Evolutionary conservation across 2,113 vertebrate genomes (phyloP), one percentile per base, ranked within the genome.

Genomic region (Syngnathus floridae): DNA sequence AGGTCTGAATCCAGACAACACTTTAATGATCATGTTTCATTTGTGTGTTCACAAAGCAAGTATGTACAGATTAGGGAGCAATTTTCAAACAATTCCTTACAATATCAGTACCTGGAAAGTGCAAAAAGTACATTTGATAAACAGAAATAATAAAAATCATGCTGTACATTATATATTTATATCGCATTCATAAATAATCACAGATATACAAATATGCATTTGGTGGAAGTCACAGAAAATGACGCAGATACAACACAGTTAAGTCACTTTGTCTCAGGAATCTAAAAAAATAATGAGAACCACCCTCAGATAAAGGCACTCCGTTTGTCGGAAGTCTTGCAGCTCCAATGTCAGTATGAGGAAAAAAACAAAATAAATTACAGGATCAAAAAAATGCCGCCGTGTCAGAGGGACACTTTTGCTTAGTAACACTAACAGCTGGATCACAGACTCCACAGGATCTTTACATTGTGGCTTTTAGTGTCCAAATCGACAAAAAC

Each of bases 31-130:
- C 84, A 88, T 84, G 83, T 87, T 83, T 77, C 79, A 84, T 85
- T 67, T 90, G 83, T 91, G 93, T 93, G 93, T 93, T 92, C 94
- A 95, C 92, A 97, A 94, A 93, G 89, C 86, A 48, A 89, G 75
- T 92, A 90, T 90, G 87, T 93, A 95, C 93, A 88, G 93, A 91
- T 88, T 88, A 91, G 88, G 83, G 89, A 91, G 88, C 91, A 87
- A 54, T 92, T 87, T 92, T 93, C 92, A 93, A 93, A 94, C 93
- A 76, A 84, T 92, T 77, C 77, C 65, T 92, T 93, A 95, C 90
- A 93, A 94, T 92, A 90, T 88, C 38, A 92, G 91, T 92, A 91
- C 91, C 92, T 92, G 91, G 91, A 93, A 96, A 95, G 95, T 96
- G 94, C 94, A 95, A 94, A 67, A 95, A 89, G 87, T 82, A 90